Conservation (phyloP, 2,113 vertebrate genomes). For the Crocuta crocuta region DNA sequence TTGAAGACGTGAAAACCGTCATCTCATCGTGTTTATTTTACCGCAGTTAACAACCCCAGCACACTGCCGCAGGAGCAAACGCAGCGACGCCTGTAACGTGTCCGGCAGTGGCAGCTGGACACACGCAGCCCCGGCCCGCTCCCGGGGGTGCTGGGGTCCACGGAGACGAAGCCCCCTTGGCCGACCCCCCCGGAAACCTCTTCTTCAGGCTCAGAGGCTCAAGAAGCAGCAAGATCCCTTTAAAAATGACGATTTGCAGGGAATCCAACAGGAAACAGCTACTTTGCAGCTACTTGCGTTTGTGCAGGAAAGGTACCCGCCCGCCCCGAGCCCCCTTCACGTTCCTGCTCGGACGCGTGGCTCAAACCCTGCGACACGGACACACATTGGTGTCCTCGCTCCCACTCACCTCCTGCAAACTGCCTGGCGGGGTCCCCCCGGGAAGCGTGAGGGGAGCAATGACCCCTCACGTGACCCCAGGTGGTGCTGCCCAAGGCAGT, state of each 20-base stretch:
- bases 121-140: fast-evolving
- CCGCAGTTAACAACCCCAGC: background rate
- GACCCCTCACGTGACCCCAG: background rate
- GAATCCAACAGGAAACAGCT: background rate
- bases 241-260: background rate
- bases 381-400: fast-evolving
- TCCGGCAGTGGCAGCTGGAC: fast-evolving
- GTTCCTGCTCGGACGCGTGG: background rate
- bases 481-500: background rate
- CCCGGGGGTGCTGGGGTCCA: fast-evolving
- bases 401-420: background rate
- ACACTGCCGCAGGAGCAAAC: fast-evolving
- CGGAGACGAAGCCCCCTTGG: fast-evolving
- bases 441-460: background rate
- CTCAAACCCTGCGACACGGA: background rate
- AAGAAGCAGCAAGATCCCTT: background rate
- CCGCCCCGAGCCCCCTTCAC: background rate
- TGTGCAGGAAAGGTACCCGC: fast-evolving
- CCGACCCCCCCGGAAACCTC: fast-evolving
- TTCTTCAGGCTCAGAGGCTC: background rate
- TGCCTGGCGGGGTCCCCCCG: background rate
- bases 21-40: too few relatives aligned
- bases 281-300: fast-evolving
- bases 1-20: background rate
- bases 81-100: fast-evolving